Conservation (phyloP, 2,797 vertebrate genomes). For the Zenarchopterus dispar region DNA sequence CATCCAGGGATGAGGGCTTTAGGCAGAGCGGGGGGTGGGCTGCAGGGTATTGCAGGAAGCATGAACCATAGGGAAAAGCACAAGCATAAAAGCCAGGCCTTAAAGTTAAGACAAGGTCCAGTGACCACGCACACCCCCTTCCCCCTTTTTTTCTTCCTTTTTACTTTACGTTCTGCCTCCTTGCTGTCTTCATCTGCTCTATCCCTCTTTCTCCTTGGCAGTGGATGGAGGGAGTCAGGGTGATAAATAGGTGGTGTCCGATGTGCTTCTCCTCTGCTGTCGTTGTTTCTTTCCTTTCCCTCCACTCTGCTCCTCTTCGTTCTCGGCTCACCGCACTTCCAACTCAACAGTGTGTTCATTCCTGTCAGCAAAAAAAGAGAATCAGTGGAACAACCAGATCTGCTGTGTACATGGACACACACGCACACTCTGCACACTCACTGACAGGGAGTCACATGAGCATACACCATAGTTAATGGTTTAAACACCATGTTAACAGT, state of each 20-base stretch:
- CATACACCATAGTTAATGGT: slow-evolving; percentile 15
- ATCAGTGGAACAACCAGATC: slow-evolving; percentile 64
- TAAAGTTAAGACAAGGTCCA: slow-evolving; percentile 53
- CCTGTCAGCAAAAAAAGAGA: slow-evolving; percentile 75
- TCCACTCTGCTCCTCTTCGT: slow-evolving; percentile 52
- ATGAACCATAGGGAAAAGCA: slow-evolving; percentile 44
- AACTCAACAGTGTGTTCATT: slow-evolving; percentile 68
- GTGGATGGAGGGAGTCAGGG: slow-evolving; percentile 70
- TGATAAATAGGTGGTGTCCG: slow-evolving; percentile 81
- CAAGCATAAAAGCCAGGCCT: slow-evolving; percentile 49
- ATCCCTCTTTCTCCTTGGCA: slow-evolving; percentile 53
- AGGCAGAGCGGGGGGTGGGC: slow-evolving; percentile 29
- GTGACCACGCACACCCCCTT: neutral
- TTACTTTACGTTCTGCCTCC: slow-evolving; percentile 30
- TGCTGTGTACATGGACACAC: slow-evolving; percentile 28
- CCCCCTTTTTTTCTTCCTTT: neutral
- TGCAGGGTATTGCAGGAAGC: slow-evolving; percentile 40
- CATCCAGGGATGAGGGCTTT: slow-evolving; percentile 58
- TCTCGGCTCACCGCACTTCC: slow-evolving; percentile 64
- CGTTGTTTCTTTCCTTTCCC: slow-evolving; percentile 57
- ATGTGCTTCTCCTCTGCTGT: slow-evolving; percentile 74
- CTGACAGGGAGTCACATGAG: slow-evolving; percentile 10
- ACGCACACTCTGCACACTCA: neutral
- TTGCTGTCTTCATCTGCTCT: slow-evolving; percentile 52
- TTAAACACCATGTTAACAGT: slow-evolving; percentile 43